Base-by-base conservation (phyloP, 2,113 vertebrate genomes). In the Pteronura brasiliensis region DNA sequence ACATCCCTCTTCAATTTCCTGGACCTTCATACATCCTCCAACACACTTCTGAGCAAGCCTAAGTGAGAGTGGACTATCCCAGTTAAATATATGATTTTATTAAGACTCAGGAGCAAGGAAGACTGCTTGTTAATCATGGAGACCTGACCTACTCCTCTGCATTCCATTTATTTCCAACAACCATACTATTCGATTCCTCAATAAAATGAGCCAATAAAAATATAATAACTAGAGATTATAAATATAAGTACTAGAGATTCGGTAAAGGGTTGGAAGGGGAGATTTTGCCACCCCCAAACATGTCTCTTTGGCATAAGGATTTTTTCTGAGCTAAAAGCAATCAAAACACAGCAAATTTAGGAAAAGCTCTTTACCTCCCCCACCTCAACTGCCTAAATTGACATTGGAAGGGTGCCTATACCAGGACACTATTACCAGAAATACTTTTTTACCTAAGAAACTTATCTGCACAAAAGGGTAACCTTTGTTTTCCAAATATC, bases 201-300 rank as follows among this genome's bases (percentile, higher is more conserved):
- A 74, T 90, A 85, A 90, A 95, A 89, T 76, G 8, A 65, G 57
- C 84, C 55, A 86, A 63, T 71, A 79, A 92, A 92, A 95, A 87
- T 59, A 47, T 23, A 92, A 92, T 39, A 82, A 92, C 79, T 80
- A 95, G 57, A 69, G 39, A 44, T 82, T 90, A 55, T 55, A 92
- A 95, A 87, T 59, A 47, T 23, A 92, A 92, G 29, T 77, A 92
- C 79, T 80, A 95, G 57, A 69, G n/a, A 44, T 82, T 90, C 90
- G 52, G 42, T 84, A 85, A 85, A 97, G 34, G 1, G 25, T 47
- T 77, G 42, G 74, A 79, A 79, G 76, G 47, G 10, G 31, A 76
- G 47, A 52, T 52, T 79, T 52, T 79, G 44, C 31, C 76, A 52
- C 47, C 18, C 31, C 47, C 34, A n/a, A 79, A 79, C 34, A 79